phyloP scores from a whole-genome alignment of 1,140 invertebrate genomes.

The Drosophila suzukii region DNA sequence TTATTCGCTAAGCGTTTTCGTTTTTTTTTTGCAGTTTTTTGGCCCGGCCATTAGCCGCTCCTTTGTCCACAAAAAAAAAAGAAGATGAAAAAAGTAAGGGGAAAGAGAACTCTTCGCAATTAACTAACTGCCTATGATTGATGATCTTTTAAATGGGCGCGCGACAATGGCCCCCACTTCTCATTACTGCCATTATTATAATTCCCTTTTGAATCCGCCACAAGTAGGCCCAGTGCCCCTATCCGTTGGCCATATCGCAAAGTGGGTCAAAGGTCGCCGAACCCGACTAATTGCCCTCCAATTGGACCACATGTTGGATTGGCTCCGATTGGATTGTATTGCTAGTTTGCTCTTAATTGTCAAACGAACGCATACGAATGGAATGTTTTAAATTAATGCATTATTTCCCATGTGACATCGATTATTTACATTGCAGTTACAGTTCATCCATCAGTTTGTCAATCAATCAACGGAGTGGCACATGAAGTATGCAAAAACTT shows the following conservation, averaged over 20 bases:
- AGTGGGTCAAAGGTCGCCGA: slow-evolving; percentile 54
- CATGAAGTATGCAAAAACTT: slow-evolving; percentile 62
- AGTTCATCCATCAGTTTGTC: slow-evolving; percentile 36
- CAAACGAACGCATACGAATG: slow-evolving; percentile 45
- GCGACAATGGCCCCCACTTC: slow-evolving; percentile 54
- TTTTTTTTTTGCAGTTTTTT: slow-evolving; percentile 39
- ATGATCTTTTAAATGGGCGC: slow-evolving; percentile 81
- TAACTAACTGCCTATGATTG: slow-evolving; percentile 79
- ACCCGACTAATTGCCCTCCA: slow-evolving; percentile 60
- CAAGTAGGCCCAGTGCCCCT: slow-evolving; percentile 8
- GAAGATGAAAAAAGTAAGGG: not conserved
- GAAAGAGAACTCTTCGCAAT: slow-evolving; percentile 51
- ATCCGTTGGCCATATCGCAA: slow-evolving; percentile 7
- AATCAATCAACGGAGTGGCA: slow-evolving; percentile 33
- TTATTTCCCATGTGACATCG: slow-evolving; percentile 58
- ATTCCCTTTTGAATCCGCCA: slow-evolving; percentile 45
- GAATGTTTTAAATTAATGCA: slow-evolving; percentile 60
- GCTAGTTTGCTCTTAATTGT: slow-evolving; percentile 55
- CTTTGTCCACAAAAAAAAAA: slow-evolving; percentile 46
- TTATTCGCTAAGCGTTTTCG: slow-evolving; percentile 71
- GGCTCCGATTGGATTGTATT: slow-evolving; percentile 8
- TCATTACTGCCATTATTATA: slow-evolving; percentile 37
- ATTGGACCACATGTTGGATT: slow-evolving; percentile 35
- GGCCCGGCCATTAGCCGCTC: slow-evolving; percentile 65
- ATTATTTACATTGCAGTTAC: slow-evolving; percentile 61